phyloP scores from a whole-genome alignment of 2,888 invertebrate genomes.

The Allolobophora icterica region DNA sequence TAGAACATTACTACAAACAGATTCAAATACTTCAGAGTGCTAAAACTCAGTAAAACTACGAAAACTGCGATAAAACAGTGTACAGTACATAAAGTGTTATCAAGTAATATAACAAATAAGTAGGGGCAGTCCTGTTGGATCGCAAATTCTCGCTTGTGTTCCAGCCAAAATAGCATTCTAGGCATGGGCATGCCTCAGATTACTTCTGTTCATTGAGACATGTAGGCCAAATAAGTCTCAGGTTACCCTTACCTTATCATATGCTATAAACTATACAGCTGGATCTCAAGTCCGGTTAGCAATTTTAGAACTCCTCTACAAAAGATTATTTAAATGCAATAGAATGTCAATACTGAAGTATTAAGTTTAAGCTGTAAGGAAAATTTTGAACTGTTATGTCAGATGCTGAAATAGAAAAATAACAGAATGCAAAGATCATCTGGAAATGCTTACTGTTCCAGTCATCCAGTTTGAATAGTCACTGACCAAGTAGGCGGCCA shows the following conservation, averaged over 20 bases:
- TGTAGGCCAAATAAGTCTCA: no score
- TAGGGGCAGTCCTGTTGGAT: no score
- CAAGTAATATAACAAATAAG: not conserved
- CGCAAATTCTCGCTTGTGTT: not conserved
- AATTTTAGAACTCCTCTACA: not conserved
- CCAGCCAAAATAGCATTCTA: constrained; percentile 4
- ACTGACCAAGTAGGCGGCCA: constrained; percentile 68
- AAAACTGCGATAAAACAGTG: not conserved
- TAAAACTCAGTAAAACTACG: not conserved
- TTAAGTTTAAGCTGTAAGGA: not conserved
- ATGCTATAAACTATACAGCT: no score
- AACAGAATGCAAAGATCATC: not conserved
- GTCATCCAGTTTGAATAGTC: constrained; percentile 70
- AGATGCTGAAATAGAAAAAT: not conserved
- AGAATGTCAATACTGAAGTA: not conserved
- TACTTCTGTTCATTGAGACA: no score
- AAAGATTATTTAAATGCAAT: not conserved
- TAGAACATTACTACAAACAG: not conserved
- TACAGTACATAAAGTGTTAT: not conserved
- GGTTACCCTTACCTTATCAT: not conserved
- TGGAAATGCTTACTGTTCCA: constrained; percentile 65
- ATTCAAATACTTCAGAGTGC: not conserved
- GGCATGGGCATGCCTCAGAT: not conserved
- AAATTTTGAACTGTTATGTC: not conserved
- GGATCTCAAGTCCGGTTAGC: not conserved